Percentiles rank a stretch among this genome's conserved stretches.
Evolutionary conservation across 2,113 vertebrate species (phyloP).

Genomic region (Takifugu flavidus): DNA sequence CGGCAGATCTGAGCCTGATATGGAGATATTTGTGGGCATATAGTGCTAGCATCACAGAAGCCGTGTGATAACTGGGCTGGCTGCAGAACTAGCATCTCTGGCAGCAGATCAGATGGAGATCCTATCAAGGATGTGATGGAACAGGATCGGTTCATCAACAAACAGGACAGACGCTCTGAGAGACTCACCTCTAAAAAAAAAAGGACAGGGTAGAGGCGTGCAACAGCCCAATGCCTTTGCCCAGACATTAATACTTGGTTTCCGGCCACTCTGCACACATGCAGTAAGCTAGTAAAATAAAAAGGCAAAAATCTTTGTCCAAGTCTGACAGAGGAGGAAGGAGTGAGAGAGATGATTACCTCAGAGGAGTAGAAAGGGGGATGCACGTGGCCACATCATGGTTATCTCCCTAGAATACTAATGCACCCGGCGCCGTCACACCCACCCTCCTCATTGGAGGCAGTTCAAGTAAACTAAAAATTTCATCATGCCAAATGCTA

Average conservation of each 20-base stretch:
- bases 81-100: conserved; percentile 53
- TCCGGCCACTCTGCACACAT: conserved; percentile 10
- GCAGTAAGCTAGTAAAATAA: conserved; percentile 68
- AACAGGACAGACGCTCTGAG: conserved; percentile 59
- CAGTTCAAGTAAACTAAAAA: conserved; percentile 2
- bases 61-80: conserved; percentile 37
- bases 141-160: conserved; percentile 65
- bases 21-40: conserved; percentile 31
- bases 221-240: conserved; percentile 36
- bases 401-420: conserved; percentile 83
- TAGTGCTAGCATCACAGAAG: conserved; percentile 21
- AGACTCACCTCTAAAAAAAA: conserved; percentile 43
- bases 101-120: conserved; percentile 73
- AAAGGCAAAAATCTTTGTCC: conserved; percentile 83
- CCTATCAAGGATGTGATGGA: conserved; percentile 63
- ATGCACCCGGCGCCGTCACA: conserved; percentile 63
- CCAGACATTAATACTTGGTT: conserved; percentile 23
- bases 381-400: conserved; percentile 73
- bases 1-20: conserved; percentile 66
- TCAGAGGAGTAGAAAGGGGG: conserved; percentile 83
- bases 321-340: conserved; percentile 75
- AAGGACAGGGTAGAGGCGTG: conserved; percentile 39
- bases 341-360: conserved; percentile 77
- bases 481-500: conserved; percentile 4
- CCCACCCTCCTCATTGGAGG: conserved; percentile 46